Evolutionary conservation across 2,113 vertebrate genomes (phyloP).

Genomic region (Scatophagus argus): DNA sequence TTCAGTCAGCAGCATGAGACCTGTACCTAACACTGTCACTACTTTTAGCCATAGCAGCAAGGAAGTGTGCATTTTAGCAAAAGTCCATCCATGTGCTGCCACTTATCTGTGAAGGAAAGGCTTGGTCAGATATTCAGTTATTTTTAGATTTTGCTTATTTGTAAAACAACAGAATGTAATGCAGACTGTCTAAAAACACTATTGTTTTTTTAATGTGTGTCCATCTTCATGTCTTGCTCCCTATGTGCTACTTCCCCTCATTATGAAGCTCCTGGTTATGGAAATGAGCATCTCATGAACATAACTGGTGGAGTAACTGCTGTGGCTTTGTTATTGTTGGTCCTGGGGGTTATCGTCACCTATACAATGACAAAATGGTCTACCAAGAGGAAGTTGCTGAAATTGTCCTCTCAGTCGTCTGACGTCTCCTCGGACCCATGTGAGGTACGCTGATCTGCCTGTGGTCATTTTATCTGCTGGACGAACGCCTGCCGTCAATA

Average conservation of each 20-base stretch:
- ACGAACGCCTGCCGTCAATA: background rate
- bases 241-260: background rate
- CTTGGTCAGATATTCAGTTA: background rate
- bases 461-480: background rate
- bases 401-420: background rate
- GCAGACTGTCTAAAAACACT: too few relatives aligned
- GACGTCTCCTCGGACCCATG: background rate
- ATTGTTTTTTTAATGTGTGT: background rate
- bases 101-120: background rate
- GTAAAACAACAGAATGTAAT: too few relatives aligned
- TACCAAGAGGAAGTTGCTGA: conserved; percentile 26
- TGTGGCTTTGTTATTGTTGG: background rate
- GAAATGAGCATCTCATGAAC: rapidly evolving
- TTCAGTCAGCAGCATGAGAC: too few relatives aligned
- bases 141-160: too few relatives aligned
- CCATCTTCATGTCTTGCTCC: conserved; percentile 5
- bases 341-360: conserved; percentile 30
- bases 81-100: background rate
- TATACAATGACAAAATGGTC: conserved; percentile 41
- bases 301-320: background rate
- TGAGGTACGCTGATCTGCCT: conserved; percentile 36
- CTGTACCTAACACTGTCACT: too few relatives aligned
- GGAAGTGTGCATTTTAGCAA: background rate
- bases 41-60: too few relatives aligned
- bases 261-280: rapidly evolving